These are phyloP conservation scores for Leptopilina clavipes DNA, from an alignment of 1,140 invertebrate species.

Conservation along the genomic window DNA sequence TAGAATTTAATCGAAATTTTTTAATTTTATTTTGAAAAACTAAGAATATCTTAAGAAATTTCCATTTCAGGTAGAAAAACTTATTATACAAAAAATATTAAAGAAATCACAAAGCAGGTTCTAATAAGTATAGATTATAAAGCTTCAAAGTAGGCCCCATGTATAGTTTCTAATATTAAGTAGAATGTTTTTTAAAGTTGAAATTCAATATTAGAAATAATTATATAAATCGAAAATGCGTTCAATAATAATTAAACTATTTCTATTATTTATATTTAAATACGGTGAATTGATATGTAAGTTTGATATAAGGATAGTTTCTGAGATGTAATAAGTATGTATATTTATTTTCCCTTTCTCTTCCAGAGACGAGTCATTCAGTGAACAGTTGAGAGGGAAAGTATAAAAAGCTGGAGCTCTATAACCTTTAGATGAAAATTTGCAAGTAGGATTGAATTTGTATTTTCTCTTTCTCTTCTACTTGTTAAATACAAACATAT, in stretches of 20 bases:
- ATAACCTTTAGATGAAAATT: slow-evolving; percentile 24
- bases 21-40: too few relatives aligned
- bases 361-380: not conserved
- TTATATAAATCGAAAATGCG: not conserved
- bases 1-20: too few relatives aligned
- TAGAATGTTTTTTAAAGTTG: too few relatives aligned
- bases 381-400: slow-evolving; percentile 19
- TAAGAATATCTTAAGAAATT: too few relatives aligned
- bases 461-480: not conserved
- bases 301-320: not conserved
- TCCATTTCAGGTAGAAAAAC: too few relatives aligned
- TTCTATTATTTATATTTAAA: slow-evolving; percentile 25
- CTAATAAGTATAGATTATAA: too few relatives aligned
- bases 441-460: slow-evolving; percentile 5
- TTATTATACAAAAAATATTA: too few relatives aligned
- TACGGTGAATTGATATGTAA: not conserved
- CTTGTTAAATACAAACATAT: not conserved
- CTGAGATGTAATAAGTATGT: not conserved
- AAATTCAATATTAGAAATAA: too few relatives aligned
- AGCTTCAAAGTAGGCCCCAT: too few relatives aligned
- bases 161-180: too few relatives aligned
- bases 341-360: slow-evolving; percentile 21
- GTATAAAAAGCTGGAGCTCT: not conserved
- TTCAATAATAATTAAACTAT: slow-evolving; percentile 7
- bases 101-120: too few relatives aligned